Conservation (phyloP, 1,140 invertebrate genomes). For the Metopolophium dirhodum region DNA sequence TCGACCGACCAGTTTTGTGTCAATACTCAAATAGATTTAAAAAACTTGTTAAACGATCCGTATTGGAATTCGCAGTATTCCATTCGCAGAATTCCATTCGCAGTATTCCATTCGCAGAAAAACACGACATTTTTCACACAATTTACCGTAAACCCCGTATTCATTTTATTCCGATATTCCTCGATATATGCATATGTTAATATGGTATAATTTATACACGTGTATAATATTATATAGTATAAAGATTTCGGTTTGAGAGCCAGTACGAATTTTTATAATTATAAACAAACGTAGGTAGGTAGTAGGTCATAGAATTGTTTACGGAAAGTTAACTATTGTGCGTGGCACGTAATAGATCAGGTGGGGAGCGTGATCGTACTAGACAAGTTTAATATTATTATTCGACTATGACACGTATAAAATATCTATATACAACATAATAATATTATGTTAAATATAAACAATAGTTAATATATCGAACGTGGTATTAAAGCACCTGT, state of each 20-base stretch:
- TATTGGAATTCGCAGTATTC: neutral
- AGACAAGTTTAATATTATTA: slow-evolving; percentile 9
- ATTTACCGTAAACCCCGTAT: neutral
- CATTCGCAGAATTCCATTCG: neutral
- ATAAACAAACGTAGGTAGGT: neutral
- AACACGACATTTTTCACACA: neutral
- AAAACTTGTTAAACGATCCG: neutral
- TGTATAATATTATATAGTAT: neutral
- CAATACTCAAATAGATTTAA: neutral
- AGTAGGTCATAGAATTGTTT: slow-evolving; percentile 11
- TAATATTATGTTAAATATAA: neutral
- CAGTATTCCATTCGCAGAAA: neutral
- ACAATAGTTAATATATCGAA: neutral
- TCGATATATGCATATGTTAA: neutral
- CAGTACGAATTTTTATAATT: neutral
- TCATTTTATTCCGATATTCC: neutral
- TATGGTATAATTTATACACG: neutral
- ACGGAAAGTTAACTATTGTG: neutral
- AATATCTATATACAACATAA: neutral
- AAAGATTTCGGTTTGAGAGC: neutral
- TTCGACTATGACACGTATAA: neutral
- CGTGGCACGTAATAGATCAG: neutral
- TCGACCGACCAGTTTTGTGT: neutral
- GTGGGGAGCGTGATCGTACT: neutral
- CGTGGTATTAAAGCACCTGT: neutral